These are phyloP conservation scores for Stomatorhinus ivindoensis DNA, from an alignment of 2,113 vertebrate genomes.

Conservation along the genomic window DNA sequence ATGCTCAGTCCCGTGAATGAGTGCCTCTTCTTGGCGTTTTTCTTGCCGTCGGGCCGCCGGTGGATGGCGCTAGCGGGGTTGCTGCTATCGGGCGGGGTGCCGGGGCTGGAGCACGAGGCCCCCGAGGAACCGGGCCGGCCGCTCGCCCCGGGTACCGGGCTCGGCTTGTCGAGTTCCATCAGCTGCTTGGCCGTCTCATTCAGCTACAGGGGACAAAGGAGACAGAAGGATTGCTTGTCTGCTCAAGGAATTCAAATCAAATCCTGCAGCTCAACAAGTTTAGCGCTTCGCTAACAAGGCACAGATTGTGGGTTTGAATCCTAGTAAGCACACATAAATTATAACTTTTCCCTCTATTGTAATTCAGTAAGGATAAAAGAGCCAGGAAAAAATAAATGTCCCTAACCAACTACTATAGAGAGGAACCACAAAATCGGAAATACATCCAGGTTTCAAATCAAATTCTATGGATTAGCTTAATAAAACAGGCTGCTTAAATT, in stretches of 20 bases:
- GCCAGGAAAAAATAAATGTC: not conserved
- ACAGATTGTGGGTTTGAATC: not conserved
- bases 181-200: slow-evolving; percentile 94
- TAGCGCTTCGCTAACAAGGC: not conserved
- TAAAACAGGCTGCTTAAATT: not conserved
- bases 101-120: slow-evolving; percentile 55
- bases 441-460: not conserved
- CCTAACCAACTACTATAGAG: not conserved
- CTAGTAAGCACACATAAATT: not conserved
- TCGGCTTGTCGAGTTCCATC: slow-evolving; percentile 89
- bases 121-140: slow-evolving; percentile 40
- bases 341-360: not conserved
- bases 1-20: slow-evolving; percentile 91
- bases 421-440: not conserved
- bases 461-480: not conserved
- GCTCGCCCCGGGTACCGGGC: slow-evolving; percentile 59
- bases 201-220: slow-evolving; percentile 58
- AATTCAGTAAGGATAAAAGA: not conserved
- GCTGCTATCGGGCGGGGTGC: slow-evolving; percentile 50
- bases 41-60: slow-evolving; percentile 79
- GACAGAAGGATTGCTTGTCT: too few species aligned
- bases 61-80: slow-evolving; percentile 60
- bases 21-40: slow-evolving; percentile 94
- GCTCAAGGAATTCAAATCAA: not conserved
- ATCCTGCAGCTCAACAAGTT: not conserved